Percentiles rank a stretch among this genome's conserved stretches.
These are phyloP conservation scores for Pogonophryne albipinna DNA, from an alignment of 2,797 vertebrate genomes.

Conservation along the genomic window DNA sequence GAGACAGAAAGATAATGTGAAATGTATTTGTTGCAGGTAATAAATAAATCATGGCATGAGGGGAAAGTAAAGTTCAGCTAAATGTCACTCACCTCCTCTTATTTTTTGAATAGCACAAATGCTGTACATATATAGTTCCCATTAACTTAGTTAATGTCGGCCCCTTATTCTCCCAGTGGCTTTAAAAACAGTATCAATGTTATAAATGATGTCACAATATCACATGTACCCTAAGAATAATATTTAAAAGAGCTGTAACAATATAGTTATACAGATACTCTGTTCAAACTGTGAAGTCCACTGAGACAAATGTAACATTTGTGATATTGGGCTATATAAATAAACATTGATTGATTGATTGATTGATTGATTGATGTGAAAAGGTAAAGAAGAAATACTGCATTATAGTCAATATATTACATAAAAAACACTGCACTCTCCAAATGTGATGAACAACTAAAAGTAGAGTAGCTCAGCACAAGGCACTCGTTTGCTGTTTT, in stretches of 20 bases:
- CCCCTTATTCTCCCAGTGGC: background rate
- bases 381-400: background rate
- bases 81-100: background rate
- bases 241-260: constrained; percentile 3
- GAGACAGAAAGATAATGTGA: background rate
- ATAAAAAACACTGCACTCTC: background rate
- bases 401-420: background rate
- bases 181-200: background rate
- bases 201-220: background rate
- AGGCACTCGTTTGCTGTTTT: too few species aligned
- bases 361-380: background rate
- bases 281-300: too few species aligned
- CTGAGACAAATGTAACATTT: too few species aligned
- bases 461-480: background rate
- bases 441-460: background rate
- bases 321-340: too few species aligned
- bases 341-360: too few species aligned
- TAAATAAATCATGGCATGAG: background rate
- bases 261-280: background rate
- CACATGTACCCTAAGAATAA: background rate
- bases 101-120: background rate
- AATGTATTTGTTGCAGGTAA: background rate
- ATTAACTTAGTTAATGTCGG: background rate
- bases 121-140: background rate
- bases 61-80: background rate